Evolutionary conservation across 2,797 vertebrate species (phyloP).

Genomic region (Rhynchonycteris naso): DNA sequence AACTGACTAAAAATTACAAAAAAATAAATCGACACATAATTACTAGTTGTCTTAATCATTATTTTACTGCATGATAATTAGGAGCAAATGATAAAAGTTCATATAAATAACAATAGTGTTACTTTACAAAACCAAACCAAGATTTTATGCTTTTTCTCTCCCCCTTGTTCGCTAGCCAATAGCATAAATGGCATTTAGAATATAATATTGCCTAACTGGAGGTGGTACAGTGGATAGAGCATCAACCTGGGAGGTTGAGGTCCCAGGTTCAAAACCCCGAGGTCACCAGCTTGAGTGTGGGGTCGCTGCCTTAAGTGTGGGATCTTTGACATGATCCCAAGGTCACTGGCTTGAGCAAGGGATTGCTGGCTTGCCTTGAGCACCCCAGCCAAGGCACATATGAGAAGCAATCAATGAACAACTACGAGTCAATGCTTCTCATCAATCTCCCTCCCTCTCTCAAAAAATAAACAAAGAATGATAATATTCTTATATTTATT

Average conservation of each 20-base stretch:
- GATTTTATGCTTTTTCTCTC: not conserved
- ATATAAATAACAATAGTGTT: not conserved
- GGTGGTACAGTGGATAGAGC: too few species aligned
- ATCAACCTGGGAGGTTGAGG: too few species aligned
- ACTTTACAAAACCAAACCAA: slow-evolving; percentile 46
- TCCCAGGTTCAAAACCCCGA: too few species aligned
- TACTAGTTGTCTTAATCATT: not conserved
- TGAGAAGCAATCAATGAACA: too few species aligned
- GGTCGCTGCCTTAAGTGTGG: too few species aligned
- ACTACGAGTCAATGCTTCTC: too few species aligned
- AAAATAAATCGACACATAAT: slow-evolving; percentile 1
- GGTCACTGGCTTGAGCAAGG: too few species aligned
- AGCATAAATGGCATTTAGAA: not conserved
- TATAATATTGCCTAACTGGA: not conserved
- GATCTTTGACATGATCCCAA: too few species aligned
- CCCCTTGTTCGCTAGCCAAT: not conserved
- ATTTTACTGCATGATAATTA: slow-evolving; percentile 1
- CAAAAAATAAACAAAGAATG: not conserved
- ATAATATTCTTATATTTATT: not conserved
- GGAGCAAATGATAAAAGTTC: not conserved
- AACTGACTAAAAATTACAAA: slow-evolving; percentile 43
- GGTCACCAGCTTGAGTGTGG: too few species aligned
- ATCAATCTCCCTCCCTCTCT: too few species aligned
- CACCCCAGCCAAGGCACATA: too few species aligned
- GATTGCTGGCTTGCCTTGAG: too few species aligned